A percentile compares a stretch with the other conserved stretches of the same genome.
Evolutionary conservation across 2,888 invertebrate species (phyloP).

Genomic region (Drosophila maculinotata): DNA sequence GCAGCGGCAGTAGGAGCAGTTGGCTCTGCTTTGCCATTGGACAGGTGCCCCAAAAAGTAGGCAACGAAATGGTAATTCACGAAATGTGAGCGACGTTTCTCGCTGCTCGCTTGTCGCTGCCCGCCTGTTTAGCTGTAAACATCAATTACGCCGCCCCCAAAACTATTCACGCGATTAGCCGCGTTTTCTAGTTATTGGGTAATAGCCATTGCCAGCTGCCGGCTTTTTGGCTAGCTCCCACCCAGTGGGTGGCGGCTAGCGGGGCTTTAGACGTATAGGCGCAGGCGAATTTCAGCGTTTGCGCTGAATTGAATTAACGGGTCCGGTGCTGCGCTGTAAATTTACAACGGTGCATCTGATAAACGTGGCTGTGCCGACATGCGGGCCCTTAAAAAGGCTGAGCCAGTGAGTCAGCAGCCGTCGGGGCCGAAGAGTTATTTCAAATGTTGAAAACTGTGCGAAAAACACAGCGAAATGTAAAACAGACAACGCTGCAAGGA

Average conservation of each 20-base stretch:
- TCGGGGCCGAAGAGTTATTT: conserved; percentile 70
- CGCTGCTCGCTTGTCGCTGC: conserved; percentile 5
- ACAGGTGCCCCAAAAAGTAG: conserved; percentile 55
- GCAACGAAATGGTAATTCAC: conserved; percentile 71
- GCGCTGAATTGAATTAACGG: conserved; percentile 78
- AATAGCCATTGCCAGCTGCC: conserved; percentile 59
- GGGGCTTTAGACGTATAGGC: conserved; percentile 25
- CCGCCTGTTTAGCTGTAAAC: conserved; percentile 68
- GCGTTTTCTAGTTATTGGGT: conserved; percentile 74
- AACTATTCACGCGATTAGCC: conserved; percentile 81
- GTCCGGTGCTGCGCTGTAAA: conserved; percentile 68
- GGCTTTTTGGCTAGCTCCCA: conserved; percentile 14
- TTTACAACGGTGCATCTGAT: conserved; percentile 77
- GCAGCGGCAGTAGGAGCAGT: conserved; percentile 3
- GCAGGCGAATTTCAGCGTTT: conserved; percentile 55
- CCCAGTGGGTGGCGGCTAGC: neutral
- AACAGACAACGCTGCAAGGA: conserved; percentile 62
- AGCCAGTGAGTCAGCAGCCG: conserved; percentile 58
- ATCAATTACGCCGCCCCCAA: conserved; percentile 76
- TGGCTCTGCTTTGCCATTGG: conserved; percentile 22
- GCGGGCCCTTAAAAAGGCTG: conserved; percentile 56
- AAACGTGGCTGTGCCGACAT: conserved; percentile 66
- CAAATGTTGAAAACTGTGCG: conserved; percentile 59
- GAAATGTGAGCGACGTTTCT: conserved; percentile 23
- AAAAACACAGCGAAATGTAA: conserved; percentile 72